These are phyloP conservation scores for Diarsia rubi DNA, from an alignment of 2,888 invertebrate species.

Conservation along the genomic window DNA sequence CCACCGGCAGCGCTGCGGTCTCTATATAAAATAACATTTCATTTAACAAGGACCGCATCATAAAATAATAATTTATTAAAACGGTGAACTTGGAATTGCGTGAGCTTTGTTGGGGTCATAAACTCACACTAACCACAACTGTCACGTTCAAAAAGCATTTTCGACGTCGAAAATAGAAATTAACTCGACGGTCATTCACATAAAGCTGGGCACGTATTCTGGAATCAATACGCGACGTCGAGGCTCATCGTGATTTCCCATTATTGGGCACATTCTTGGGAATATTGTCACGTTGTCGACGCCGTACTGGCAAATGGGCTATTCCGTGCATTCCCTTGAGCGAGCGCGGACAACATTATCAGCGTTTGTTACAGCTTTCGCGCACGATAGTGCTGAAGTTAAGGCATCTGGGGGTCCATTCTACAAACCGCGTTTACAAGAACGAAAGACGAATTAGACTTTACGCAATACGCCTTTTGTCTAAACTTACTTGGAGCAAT, in stretches of 20 bases:
- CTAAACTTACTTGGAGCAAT: conserved; percentile 50
- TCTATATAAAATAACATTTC: conserved; percentile 38
- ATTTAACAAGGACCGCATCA: conserved; percentile 32
- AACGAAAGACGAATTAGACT: conserved; percentile 50
- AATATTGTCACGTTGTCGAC: conserved; percentile 75
- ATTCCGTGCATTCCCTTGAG: conserved; percentile 72
- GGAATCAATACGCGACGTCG: conserved; percentile 73
- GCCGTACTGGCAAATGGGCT: conserved; percentile 71
- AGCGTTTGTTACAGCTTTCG: conserved; percentile 72
- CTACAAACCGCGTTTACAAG: conserved; percentile 61
- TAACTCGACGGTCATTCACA: conserved; percentile 70
- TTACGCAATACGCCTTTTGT: conserved; percentile 36
- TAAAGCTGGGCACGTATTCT: conserved; percentile 72
- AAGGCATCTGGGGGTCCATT: conserved; percentile 66
- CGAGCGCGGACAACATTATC: conserved; percentile 73
- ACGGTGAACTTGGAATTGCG: conserved; percentile 45
- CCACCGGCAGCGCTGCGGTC: neutral
- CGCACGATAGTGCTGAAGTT: conserved; percentile 66
- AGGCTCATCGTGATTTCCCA: conserved; percentile 65
- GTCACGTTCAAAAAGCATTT: conserved; percentile 72
- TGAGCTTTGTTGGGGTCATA: conserved; percentile 52
- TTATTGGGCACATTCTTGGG: conserved; percentile 73
- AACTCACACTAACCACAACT: conserved; percentile 68
- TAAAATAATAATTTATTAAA: conserved; percentile 57
- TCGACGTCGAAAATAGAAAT: conserved; percentile 73